phyloP scores from a whole-genome alignment of 1,140 invertebrate genomes.

The Drosophila sechellia region DNA sequence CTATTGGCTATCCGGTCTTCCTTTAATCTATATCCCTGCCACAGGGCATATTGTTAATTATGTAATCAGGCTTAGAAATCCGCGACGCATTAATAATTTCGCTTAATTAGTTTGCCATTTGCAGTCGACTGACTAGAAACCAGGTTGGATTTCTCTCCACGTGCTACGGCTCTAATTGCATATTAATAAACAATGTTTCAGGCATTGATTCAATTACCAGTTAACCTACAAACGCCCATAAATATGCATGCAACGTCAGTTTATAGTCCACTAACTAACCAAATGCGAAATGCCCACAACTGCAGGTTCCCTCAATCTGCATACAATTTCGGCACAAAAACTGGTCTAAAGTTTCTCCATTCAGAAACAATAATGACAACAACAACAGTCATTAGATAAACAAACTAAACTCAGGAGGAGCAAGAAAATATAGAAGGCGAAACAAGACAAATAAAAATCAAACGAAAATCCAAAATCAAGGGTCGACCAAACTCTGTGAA shows the following conservation, averaged over 20 bases:
- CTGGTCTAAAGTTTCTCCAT: slow-evolving; percentile 21
- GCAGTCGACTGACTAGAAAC: slow-evolving; percentile 17
- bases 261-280: slow-evolving; percentile 31
- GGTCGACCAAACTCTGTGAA: slow-evolving; percentile 6
- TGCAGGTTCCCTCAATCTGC: slow-evolving; percentile 35
- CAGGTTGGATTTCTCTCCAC: slow-evolving; percentile 14
- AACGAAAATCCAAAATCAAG: slow-evolving; percentile 42
- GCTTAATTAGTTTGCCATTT: slow-evolving; percentile 46
- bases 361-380: slow-evolving; percentile 21
- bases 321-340: slow-evolving; percentile 18
- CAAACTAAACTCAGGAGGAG: slow-evolving; percentile 2
- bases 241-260: slow-evolving; percentile 20
- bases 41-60: slow-evolving; percentile 43
- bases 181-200: slow-evolving; percentile 48
- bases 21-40: slow-evolving; percentile 21
- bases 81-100: slow-evolving; percentile 48
- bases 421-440: not conserved
- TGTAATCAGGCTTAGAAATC: slow-evolving; percentile 33
- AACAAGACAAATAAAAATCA: slow-evolving; percentile 32
- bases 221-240: slow-evolving; percentile 13
- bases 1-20: slow-evolving; percentile 7
- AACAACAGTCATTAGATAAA: slow-evolving; percentile 30
- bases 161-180: slow-evolving; percentile 27
- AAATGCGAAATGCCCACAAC: slow-evolving; percentile 9
- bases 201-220: slow-evolving; percentile 52